Evolutionary conservation across 2,797 vertebrate genomes (phyloP).

Genomic region (Cirrhinus molitorella): DNA sequence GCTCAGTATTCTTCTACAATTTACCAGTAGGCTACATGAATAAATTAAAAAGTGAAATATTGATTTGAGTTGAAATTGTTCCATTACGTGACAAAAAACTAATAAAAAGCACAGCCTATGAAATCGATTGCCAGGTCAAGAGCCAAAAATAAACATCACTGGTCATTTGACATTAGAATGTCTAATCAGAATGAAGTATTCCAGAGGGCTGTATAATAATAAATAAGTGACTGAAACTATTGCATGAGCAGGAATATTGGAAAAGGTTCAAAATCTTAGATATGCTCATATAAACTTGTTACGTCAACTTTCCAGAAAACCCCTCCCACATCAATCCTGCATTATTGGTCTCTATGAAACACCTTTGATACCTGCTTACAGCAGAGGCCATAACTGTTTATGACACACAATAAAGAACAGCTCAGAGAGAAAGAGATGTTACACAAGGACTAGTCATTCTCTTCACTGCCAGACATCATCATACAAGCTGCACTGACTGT

Average conservation of each 20-base stretch:
- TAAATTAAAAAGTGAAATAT: not conserved
- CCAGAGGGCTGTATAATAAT: not conserved
- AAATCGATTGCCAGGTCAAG: not conserved
- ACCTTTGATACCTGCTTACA: conserved; percentile 28
- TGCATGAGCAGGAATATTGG: not conserved
- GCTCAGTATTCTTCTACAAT: not conserved
- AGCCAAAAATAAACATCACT: not conserved
- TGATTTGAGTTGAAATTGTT: not conserved
- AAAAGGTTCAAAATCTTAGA: not conserved
- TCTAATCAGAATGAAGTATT: not conserved
- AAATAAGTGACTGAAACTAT: not conserved
- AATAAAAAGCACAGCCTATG: not conserved
- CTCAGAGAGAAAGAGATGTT: not conserved
- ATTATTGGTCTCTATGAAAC: not conserved
- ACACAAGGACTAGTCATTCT: not conserved
- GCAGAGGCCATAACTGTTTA: conserved; percentile 9
- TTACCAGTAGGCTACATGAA: not conserved
- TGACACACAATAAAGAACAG: conserved; percentile 12
- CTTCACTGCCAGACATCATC: not conserved
- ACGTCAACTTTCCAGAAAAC: not conserved
- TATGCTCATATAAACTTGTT: not conserved
- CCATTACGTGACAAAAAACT: not conserved
- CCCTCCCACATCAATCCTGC: not conserved
- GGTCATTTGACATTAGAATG: not conserved
- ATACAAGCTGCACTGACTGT: not conserved